A percentile compares a stretch with the other conserved stretches of the same genome.
Conservation (phyloP, 2,113 vertebrate genomes). For the Calonectris borealis region DNA sequence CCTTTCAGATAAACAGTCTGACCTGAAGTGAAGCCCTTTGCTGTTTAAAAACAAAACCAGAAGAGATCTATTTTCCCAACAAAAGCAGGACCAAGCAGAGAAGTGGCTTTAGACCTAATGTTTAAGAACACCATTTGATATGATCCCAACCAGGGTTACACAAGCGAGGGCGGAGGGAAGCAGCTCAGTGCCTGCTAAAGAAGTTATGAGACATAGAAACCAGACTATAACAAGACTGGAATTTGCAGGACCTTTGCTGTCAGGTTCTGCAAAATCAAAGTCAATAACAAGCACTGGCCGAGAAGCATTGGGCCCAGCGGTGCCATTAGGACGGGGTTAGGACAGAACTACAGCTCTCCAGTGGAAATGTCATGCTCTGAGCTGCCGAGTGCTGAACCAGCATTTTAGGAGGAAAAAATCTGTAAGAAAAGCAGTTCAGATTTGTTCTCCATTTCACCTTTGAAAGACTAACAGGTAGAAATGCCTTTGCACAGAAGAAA, state of each 20-base stretch:
- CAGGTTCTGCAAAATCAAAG: neutral
- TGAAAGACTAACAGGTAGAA: neutral
- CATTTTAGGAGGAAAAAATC: neutral
- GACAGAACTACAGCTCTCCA: neutral
- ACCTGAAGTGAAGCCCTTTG: slow-evolving; percentile 11
- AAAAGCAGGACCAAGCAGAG: neutral
- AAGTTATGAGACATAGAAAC: neutral
- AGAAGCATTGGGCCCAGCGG: neutral
- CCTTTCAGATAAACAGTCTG: slow-evolving; percentile 50
- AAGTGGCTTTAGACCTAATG: neutral
- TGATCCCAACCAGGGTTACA: neutral
- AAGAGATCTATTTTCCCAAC: slow-evolving; percentile 17
- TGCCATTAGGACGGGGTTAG: neutral
- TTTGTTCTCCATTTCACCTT: neutral
- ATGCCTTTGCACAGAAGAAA: neutral
- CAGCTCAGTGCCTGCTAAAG: neutral
- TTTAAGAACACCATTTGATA: neutral
- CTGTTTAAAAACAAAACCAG: slow-evolving; percentile 5
- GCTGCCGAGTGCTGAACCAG: neutral
- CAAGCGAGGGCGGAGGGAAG: neutral
- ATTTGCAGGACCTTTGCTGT: neutral
- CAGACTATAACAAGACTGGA: neutral
- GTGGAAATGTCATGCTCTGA: neutral
- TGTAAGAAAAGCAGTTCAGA: neutral
- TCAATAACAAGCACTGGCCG: neutral